phyloP scores from a whole-genome alignment of 2,888 invertebrate species.

The Melipona bicolor region DNA sequence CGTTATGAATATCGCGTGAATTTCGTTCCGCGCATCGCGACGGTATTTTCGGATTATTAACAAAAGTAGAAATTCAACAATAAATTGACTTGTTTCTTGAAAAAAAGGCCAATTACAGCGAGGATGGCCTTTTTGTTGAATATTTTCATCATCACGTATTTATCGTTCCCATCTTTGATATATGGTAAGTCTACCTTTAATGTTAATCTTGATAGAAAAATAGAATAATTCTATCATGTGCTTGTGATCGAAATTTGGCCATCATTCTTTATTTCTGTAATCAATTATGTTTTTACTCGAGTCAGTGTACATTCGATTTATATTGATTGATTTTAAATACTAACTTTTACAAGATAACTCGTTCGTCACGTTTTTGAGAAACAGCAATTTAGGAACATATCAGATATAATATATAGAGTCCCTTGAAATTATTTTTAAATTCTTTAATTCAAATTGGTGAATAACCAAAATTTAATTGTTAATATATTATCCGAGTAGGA shows the following conservation, averaged over 20 bases:
- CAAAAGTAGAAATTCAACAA: background rate
- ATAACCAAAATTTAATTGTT: background rate
- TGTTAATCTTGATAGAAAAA: background rate
- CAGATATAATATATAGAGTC: background rate
- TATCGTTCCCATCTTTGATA: constrained; percentile 30
- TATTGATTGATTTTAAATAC: background rate
- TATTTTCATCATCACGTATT: background rate
- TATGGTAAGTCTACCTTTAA: constrained; percentile 32
- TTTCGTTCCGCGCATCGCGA: constrained; percentile 16
- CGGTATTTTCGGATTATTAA: constrained; percentile 22
- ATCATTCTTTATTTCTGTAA: background rate
- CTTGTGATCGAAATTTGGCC: background rate
- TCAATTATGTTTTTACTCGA: background rate
- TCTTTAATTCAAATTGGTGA: background rate
- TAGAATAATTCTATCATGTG: background rate
- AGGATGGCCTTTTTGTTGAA: constrained; percentile 17
- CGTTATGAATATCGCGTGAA: constrained; percentile 12
- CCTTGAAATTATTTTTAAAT: background rate
- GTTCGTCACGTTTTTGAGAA: background rate
- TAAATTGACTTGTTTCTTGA: background rate
- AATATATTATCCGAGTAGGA: background rate
- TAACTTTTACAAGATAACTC: background rate
- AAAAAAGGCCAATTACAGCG: background rate
- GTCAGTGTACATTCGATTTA: background rate
- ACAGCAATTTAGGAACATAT: background rate